phyloP scores from a whole-genome alignment of 1,140 invertebrate species.

The Scaptomyza graminum region DNA sequence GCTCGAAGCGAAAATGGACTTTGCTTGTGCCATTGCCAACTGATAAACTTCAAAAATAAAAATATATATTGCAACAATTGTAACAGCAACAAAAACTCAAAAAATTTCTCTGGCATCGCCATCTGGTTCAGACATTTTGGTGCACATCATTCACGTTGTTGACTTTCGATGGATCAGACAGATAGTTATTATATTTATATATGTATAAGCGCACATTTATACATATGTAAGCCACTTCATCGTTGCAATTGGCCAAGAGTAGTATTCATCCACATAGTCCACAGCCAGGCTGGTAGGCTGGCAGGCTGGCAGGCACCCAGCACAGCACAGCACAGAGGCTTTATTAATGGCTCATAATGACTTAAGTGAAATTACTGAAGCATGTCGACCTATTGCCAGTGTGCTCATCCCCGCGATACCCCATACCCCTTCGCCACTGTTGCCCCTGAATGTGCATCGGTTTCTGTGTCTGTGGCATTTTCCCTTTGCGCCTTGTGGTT shows the following conservation, averaged over 20 bases:
- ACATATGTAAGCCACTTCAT: slow-evolving; percentile 42
- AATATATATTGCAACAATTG: slow-evolving; percentile 7
- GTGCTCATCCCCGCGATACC: slow-evolving; percentile 17
- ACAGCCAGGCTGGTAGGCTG: neutral
- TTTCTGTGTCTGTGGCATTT: slow-evolving; percentile 39
- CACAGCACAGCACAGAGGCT: slow-evolving; percentile 54
- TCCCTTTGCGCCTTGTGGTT: slow-evolving; percentile 27
- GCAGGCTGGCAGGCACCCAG: too few relatives aligned
- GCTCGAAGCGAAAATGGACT: slow-evolving; percentile 28
- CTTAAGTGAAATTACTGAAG: slow-evolving; percentile 83
- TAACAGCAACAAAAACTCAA: neutral
- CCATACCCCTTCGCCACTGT: neutral
- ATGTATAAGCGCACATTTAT: slow-evolving; percentile 17
- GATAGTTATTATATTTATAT: slow-evolving; percentile 17
- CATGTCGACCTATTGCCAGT: slow-evolving; percentile 49
- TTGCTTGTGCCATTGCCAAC: slow-evolving; percentile 30
- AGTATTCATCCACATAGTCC: slow-evolving; percentile 29
- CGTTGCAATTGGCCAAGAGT: neutral
- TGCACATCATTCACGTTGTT: slow-evolving; percentile 41
- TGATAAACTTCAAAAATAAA: slow-evolving; percentile 50
- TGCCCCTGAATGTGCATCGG: neutral
- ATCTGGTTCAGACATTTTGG: slow-evolving; percentile 40
- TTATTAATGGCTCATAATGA: slow-evolving; percentile 82
- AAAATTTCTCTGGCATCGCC: slow-evolving; percentile 33
- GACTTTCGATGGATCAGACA: slow-evolving; percentile 55